A percentile compares a stretch with the other conserved stretches of the same genome.
These are phyloP conservation scores for Pipistrellus pygmaeus DNA, from an alignment of 2,797 vertebrate species.

Conservation along the genomic window DNA sequence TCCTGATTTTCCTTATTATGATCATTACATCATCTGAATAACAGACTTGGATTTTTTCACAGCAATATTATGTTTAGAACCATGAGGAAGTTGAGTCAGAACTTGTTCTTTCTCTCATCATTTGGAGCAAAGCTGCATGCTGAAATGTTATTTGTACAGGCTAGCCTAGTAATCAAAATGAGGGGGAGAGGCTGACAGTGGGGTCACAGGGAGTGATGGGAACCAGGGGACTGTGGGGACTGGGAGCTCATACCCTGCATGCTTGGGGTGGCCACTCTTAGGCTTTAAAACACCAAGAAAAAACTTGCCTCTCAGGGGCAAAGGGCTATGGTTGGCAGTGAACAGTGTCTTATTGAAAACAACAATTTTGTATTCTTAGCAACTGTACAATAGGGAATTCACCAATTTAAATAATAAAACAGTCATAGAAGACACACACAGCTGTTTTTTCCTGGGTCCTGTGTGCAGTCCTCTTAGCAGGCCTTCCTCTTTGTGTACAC, in stretches of 20 bases:
- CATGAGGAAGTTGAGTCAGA: constrained; percentile 22
- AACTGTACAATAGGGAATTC: neutral
- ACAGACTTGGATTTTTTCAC: neutral
- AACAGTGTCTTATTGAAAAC: neutral
- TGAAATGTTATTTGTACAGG: neutral
- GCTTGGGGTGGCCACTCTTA: neutral
- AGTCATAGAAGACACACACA: neutral
- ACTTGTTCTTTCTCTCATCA: neutral
- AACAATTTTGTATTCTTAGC: neutral
- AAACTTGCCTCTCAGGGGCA: neutral
- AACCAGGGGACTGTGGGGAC: neutral
- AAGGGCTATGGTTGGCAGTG: neutral
- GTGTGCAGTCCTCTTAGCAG: neutral
- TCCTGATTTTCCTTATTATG: constrained; percentile 37
- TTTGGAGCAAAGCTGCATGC: neutral
- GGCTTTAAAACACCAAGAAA: neutral
- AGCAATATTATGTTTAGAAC: neutral
- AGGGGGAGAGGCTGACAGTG: neutral
- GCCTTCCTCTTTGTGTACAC: neutral
- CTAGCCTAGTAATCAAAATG: neutral
- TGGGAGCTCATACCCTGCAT: neutral
- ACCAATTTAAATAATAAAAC: neutral
- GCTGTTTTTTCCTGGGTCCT: neutral
- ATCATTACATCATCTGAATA: neutral
- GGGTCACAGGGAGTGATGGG: neutral